Evolutionary conservation across 2,797 vertebrate genomes (phyloP), one percentile per base, ranked within the genome.

Genomic region (Gambelia wislizenii): DNA sequence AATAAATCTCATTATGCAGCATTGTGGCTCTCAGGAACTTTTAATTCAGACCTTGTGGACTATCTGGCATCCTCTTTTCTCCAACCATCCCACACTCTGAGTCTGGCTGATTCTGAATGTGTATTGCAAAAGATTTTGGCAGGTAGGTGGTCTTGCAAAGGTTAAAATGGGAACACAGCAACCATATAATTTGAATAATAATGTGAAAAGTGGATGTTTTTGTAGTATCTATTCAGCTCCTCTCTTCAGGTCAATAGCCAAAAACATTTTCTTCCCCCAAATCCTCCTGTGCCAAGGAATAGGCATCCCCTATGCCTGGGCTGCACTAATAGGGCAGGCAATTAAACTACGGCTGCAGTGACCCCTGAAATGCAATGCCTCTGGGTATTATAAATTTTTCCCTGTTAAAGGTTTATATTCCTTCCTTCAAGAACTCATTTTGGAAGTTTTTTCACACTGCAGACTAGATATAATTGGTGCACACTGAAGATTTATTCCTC

Each of bases 401-500:
- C 8, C 1, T 16, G 85, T 88, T 94, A 84, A 95, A 89, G 87
- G 79, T 93, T 93, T 89, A 44, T 93, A 81, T 87, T 92, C 56
- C 89, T 94, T 94, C 88, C 94, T 93, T 89, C 64, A 36, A 89
- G 79, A 95, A 72, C 88, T 56, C 0, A 67, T 90, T 44, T 86
- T 87, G 20, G 44, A 93, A 61, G 33, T 10, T 87, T 88, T 95
- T 93, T 94, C 77, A 16, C 18, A 36, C 89, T 84, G 79, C 59
- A 7, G 39, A 70, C 95, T 89, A 78, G 80, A 91, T 92, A 88
- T 93, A 90, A 91, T 88, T 90, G 22, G 92, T 88, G 69, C 61
- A 9, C n/a, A 42, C 78, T 91, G 85, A 89, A 96, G 95, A 97
- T 96, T 96, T 96, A 96, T 95, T 94, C 90, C 90, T 95, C 84